These are phyloP conservation scores for Cardiocondyla obscurior DNA, from an alignment of 1,140 invertebrate species.

Conservation along the genomic window DNA sequence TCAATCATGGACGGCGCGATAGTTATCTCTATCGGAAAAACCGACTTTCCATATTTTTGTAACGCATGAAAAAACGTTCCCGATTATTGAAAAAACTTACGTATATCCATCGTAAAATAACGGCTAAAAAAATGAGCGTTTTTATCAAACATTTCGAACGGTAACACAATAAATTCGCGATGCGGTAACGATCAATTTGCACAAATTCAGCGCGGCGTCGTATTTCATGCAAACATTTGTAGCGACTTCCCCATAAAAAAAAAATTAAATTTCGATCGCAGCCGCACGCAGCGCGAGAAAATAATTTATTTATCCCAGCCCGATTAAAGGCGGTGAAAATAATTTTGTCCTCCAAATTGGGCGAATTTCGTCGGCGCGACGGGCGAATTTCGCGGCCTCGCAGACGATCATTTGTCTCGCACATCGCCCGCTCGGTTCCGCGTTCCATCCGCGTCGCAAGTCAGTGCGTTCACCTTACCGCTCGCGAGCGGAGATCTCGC, in stretches of 20 bases:
- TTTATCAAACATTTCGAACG: background rate
- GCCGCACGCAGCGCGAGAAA: background rate
- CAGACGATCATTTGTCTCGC: constrained; percentile 81
- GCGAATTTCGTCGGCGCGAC: constrained; percentile 26
- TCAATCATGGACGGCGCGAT: background rate
- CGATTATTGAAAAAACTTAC: background rate
- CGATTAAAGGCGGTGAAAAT: background rate
- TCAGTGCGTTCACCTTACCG: constrained; percentile 82
- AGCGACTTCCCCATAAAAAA: background rate
- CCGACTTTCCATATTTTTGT: background rate
- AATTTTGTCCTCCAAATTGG: constrained; percentile 30
- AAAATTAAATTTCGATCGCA: too few species aligned
- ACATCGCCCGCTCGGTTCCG: constrained; percentile 80
- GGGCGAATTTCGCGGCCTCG: constrained; percentile 71
- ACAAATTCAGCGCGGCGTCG: background rate
- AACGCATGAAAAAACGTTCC: background rate
- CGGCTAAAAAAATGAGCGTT: background rate
- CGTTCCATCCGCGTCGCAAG: constrained; percentile 81
- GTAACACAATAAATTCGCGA: background rate
- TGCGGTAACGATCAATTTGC: background rate
- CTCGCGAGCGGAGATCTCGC: constrained; percentile 60
- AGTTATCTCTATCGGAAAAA: background rate
- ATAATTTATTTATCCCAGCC: background rate
- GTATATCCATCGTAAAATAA: background rate
- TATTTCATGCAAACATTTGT: background rate